Base-by-base conservation (phyloP, 37 sponge, comb jelly and placozoan genomes). In the Theonella swinhoei region DNA sequence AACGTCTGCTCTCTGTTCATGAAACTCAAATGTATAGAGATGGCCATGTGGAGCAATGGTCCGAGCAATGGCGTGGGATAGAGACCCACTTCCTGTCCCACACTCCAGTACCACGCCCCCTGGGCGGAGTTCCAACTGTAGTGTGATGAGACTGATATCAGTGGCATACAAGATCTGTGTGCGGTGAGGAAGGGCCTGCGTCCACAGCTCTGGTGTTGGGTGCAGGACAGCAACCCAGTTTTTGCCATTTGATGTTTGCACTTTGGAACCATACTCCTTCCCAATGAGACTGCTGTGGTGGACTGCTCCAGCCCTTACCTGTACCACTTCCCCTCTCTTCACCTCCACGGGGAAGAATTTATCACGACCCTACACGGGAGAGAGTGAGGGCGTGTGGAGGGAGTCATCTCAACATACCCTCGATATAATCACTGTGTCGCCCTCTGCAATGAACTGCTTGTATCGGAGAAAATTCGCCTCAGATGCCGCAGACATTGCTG, bases 121-220 rank as follows among this genome's bases (percentile, higher is more conserved):
- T 30, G 99, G 97, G 4, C 79, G 43, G 35, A 99, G 81, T 9
- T 91, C 95, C 78, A 99, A 86, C 77, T 85, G 84, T 40, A 91
- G 61, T 20, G 86, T 77, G 23, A 96, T 86, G 37, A 96, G 68
- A 69, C 95, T 89, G 77, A 96, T 88, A 60, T 96, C 97, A 20
- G 91, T 82, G 25, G 92, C 47, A 88, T 99, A 99, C 64, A 99
- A 69, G 42, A 99, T 93, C 79, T 99, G 99, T 17, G 99, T 99
- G 2, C 99, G 90, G 75, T 99, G 99, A 8, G 97, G 97, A 2
- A 99, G 91, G 64, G 94, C 54, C 64, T 82, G 69, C 1, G 99
- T 99, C 99, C 99, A 99, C 30, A 96, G 92, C 79, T 99, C 99
- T 24, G 97, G 95, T 34, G 97, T 96, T 24, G 95, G 95, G 62